Evolutionary conservation across 2,888 invertebrate genomes (phyloP).

Genomic region (Macrosoma leucophasiata): DNA sequence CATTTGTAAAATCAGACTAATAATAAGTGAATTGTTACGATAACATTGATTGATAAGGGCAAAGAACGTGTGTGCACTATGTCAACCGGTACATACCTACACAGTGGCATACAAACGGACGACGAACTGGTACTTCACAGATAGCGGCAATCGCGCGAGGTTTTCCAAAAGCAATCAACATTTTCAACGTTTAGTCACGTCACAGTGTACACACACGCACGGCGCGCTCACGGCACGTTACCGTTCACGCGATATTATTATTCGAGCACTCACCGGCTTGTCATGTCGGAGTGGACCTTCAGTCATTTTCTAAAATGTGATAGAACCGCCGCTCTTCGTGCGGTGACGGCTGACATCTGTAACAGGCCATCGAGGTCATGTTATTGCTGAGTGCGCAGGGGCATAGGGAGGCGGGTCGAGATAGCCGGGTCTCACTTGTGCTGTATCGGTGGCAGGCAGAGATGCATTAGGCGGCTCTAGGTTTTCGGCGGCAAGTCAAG

Average conservation of each 20-base stretch:
- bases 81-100: conserved; percentile 4
- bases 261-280: conserved; percentile 59
- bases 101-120: conserved; percentile 5
- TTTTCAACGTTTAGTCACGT: conserved; percentile 22
- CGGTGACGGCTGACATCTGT: conserved; percentile 71
- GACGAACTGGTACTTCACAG: conserved; percentile 3
- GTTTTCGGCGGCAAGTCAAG: conserved; percentile 48
- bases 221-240: conserved; percentile 15
- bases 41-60: no score
- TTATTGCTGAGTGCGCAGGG: conserved; percentile 31
- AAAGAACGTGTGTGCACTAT: no score
- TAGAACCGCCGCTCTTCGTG: conserved; percentile 68
- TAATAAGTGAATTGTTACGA: no score
- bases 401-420: background rate
- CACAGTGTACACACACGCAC: conserved; percentile 24
- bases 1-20: no score
- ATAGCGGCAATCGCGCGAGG: conserved; percentile 2
- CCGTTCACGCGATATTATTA: conserved; percentile 13
- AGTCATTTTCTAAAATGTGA: conserved; percentile 74
- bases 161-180: conserved; percentile 14
- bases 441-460: conserved; percentile 50
- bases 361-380: conserved; percentile 65
- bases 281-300: conserved; percentile 62
- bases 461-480: conserved; percentile 59
- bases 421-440: conserved; percentile 53